phyloP scores from a whole-genome alignment of 2,797 vertebrate species.

The Enteromius afrohamiltoni region DNA sequence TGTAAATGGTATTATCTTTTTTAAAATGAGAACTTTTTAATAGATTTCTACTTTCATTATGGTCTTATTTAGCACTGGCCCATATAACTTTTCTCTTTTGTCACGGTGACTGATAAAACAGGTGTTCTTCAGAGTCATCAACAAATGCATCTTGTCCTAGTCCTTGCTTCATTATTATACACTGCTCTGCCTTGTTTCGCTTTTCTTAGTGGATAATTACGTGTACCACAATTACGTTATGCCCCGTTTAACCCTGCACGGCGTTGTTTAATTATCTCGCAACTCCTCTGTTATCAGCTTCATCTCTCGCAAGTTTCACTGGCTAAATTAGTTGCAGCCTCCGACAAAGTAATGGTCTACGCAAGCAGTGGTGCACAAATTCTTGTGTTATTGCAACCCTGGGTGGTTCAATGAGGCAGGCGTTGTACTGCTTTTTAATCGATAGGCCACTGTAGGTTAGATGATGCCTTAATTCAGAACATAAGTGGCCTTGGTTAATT shows the following conservation, averaged over 20 bases:
- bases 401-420: conserved; percentile 22
- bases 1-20: background rate
- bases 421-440: conserved; percentile 40
- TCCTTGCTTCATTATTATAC: background rate
- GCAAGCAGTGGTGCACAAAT: background rate
- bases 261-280: conserved; percentile 22
- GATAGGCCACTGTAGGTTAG: conserved; percentile 49
- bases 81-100: too few relatives aligned
- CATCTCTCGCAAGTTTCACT: conserved; percentile 24
- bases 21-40: background rate
- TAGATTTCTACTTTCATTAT: background rate
- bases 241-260: conserved; percentile 7
- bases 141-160: background rate
- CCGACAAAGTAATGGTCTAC: background rate
- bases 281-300: conserved; percentile 18
- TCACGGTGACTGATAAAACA: background rate
- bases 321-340: background rate
- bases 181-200: background rate
- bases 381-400: conserved; percentile 31
- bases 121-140: background rate
- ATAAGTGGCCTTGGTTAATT: conserved; percentile 44
- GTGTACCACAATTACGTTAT: conserved; percentile 10
- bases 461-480: conserved; percentile 44
- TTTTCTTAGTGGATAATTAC: conserved; percentile 31
- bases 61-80: background rate